Percentiles rank a stretch among this genome's conserved stretches.
phyloP scores from a whole-genome alignment of 2,797 vertebrate species.

The Diceros bicornis region DNA sequence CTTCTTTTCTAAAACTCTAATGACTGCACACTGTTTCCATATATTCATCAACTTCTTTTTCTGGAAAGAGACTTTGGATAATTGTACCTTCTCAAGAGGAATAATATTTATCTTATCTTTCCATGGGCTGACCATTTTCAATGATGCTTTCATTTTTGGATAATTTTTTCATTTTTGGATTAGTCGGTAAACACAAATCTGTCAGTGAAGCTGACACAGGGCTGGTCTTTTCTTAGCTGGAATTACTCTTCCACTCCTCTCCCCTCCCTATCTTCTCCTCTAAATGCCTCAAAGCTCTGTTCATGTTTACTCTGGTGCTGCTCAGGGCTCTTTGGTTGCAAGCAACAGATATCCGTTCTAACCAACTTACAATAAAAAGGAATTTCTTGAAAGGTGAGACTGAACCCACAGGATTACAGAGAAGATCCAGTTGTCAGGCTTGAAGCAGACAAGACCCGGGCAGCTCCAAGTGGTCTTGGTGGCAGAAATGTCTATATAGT shows the following conservation, averaged over 20 bases:
- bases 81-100: conserved; percentile 4
- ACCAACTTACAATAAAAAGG: not conserved
- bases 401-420: not conserved
- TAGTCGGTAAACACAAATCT: not conserved
- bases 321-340: not conserved
- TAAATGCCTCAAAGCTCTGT: not conserved
- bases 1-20: conserved; percentile 11
- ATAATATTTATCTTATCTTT: not conserved
- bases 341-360: not conserved
- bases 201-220: not conserved
- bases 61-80: not conserved
- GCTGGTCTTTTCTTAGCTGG: not conserved
- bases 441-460: not conserved
- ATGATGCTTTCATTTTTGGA: not conserved
- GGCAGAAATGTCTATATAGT: not conserved
- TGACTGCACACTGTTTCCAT: not conserved
- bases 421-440: not conserved
- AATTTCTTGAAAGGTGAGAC: not conserved
- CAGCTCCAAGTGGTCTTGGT: not conserved
- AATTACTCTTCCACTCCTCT: not conserved
- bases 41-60: not conserved
- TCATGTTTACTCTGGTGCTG: not conserved
- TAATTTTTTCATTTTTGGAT: not conserved
- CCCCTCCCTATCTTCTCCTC: not conserved
- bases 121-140: not conserved